phyloP scores from a whole-genome alignment of 1,140 invertebrate species.

The Diachasma alloeum region DNA sequence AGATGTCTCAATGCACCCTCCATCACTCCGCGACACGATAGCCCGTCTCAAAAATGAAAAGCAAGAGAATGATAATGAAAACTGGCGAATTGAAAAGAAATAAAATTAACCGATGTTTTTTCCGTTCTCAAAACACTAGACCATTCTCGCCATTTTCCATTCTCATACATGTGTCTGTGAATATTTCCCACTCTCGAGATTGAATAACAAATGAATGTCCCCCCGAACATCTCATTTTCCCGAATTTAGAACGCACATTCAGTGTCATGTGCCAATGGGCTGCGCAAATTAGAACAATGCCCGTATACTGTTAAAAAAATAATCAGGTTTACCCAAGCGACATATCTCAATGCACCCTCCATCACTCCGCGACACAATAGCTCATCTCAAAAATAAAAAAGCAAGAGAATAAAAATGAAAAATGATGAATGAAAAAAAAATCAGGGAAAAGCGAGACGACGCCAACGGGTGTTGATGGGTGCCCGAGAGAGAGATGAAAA shows the following conservation, averaged over 20 bases:
- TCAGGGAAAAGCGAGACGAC: not conserved
- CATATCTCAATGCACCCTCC: not conserved
- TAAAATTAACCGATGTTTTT: too few relatives aligned
- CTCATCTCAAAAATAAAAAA: not conserved
- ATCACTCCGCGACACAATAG: conserved; percentile 14
- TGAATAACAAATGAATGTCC: not conserved
- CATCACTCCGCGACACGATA: conserved; percentile 11
- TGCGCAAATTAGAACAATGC: conserved; percentile 42
- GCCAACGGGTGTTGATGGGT: not conserved
- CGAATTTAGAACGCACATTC: conserved; percentile 23
- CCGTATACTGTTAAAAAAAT: conserved; percentile 58
- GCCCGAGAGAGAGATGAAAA: not conserved
- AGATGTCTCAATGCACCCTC: not conserved
- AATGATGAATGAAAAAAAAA: not conserved
- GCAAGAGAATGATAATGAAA: conserved; percentile 8
- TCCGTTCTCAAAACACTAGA: not conserved
- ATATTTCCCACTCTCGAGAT: not conserved
- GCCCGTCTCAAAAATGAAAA: not conserved
- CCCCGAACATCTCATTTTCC: not conserved
- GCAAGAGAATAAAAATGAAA: conserved; percentile 12
- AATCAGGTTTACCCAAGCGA: conserved; percentile 52
- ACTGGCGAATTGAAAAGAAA: not conserved
- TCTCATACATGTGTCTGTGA: not conserved
- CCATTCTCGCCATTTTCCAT: not conserved
- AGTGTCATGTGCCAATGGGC: not conserved